phyloP scores from a whole-genome alignment of 1,140 invertebrate genomes.

The Danaus plexippus region DNA sequence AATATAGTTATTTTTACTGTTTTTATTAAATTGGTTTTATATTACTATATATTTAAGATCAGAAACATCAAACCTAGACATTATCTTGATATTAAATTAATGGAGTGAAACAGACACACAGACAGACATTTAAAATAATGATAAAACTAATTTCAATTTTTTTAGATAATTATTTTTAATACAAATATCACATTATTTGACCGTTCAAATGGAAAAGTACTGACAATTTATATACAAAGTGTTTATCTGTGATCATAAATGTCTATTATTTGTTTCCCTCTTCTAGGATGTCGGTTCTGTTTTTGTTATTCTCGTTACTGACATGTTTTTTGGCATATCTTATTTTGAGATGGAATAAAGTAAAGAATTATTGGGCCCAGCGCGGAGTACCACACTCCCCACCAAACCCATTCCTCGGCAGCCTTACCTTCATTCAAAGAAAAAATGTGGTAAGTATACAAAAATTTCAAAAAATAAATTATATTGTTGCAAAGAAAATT shows the following conservation, averaged over 20 bases:
- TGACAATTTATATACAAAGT: constrained; percentile 2
- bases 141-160: no score
- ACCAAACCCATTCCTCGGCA: constrained; percentile 40
- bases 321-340: not conserved
- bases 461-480: not conserved
- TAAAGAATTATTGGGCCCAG: constrained; percentile 31
- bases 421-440: constrained; percentile 38
- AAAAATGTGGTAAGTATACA: constrained; percentile 34
- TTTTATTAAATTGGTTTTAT: no score
- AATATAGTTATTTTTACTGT: no score
- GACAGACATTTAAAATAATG: no score
- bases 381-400: constrained; percentile 29
- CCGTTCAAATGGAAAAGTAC: constrained; percentile 1
- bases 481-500: not conserved
- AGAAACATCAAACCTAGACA: no score
- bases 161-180: no score
- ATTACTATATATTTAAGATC: no score
- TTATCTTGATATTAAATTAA: no score
- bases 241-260: not conserved
- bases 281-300: not conserved
- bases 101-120: no score
- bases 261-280: not conserved
- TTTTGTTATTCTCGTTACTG: no score
- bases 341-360: constrained; percentile 22
- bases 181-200: no score